These are phyloP conservation scores for Cacoxenus indagator DNA, from an alignment of 2,888 invertebrate genomes.

Conservation along the genomic window DNA sequence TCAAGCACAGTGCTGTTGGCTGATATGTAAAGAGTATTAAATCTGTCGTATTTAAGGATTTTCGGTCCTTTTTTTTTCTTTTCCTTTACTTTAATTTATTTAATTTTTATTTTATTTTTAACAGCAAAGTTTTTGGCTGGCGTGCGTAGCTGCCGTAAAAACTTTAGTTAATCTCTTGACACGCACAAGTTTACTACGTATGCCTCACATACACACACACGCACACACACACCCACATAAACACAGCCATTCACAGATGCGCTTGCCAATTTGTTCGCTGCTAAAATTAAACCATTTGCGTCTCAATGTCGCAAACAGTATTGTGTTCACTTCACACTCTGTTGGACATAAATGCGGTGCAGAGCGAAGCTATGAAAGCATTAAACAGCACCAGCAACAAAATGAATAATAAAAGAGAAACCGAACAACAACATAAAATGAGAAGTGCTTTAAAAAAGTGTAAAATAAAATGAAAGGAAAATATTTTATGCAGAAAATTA, in stretches of 20 bases:
- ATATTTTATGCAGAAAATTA: slow-evolving; percentile 13
- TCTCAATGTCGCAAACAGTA: slow-evolving; percentile 3
- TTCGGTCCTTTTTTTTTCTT: not conserved
- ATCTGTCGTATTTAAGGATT: too few species aligned
- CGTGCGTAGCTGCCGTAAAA: too few species aligned
- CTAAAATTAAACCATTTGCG: not conserved
- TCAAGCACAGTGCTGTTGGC: too few species aligned
- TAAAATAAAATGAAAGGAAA: not conserved
- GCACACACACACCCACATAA: too few species aligned
- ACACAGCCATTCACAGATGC: too few species aligned
- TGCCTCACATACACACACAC: too few species aligned
- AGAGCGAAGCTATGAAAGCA: not conserved
- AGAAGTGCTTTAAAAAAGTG: not conserved
- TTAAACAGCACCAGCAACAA: not conserved
- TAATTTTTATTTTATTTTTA: too few species aligned
- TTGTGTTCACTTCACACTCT: slow-evolving; percentile 7
- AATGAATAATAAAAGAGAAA: not conserved
- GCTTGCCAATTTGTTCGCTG: not conserved
- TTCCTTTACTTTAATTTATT: too few species aligned
- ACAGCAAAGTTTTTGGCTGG: too few species aligned
- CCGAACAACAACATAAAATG: not conserved
- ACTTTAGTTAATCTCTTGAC: too few species aligned
- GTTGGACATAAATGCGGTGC: not conserved
- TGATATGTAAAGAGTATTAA: too few species aligned
- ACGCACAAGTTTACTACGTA: too few species aligned